A percentile compares a stretch with the other conserved stretches of the same genome.
These are phyloP conservation scores for Ooceraea biroi DNA, from an alignment of 1,140 invertebrate genomes.

Conservation along the genomic window DNA sequence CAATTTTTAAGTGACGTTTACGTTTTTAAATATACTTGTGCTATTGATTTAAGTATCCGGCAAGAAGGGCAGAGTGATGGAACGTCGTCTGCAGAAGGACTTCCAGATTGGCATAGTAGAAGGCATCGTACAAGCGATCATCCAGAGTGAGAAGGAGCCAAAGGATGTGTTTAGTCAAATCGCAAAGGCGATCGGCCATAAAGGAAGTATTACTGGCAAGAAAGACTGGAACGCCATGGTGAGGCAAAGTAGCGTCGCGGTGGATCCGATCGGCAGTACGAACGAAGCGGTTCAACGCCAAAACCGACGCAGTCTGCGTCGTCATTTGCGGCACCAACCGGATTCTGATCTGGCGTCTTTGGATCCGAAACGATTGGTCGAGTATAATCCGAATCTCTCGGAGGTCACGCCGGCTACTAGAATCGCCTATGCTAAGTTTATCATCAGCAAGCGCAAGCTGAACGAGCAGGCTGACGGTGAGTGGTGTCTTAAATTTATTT, in stretches of 20 bases:
- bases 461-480: not conserved
- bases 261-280: slow-evolving; percentile 93
- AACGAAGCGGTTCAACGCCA: slow-evolving; percentile 88
- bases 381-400: slow-evolving; percentile 93
- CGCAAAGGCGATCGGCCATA: slow-evolving; percentile 91
- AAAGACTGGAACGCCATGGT: slow-evolving; percentile 95
- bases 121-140: slow-evolving; percentile 91
- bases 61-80: slow-evolving; percentile 94
- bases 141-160: slow-evolving; percentile 89
- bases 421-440: slow-evolving; percentile 95
- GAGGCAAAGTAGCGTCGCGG: slow-evolving; percentile 88
- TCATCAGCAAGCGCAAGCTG: slow-evolving; percentile 88
- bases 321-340: slow-evolving; percentile 88
- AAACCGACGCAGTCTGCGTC: slow-evolving; percentile 90
- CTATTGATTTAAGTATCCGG: slow-evolving; percentile 88
- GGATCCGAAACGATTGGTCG: slow-evolving; percentile 90
- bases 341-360: slow-evolving; percentile 87
- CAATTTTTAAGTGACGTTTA: too few species aligned
- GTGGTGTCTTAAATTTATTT: too few species aligned
- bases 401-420: slow-evolving; percentile 91
- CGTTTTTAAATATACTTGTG: not conserved
- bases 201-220: slow-evolving; percentile 87
- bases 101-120: slow-evolving; percentile 96
- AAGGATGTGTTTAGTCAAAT: slow-evolving; percentile 94
- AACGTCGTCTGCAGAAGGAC: slow-evolving; percentile 94